Base-by-base conservation (phyloP, 2,888 invertebrate species). In the Watsonalla binaria region DNA sequence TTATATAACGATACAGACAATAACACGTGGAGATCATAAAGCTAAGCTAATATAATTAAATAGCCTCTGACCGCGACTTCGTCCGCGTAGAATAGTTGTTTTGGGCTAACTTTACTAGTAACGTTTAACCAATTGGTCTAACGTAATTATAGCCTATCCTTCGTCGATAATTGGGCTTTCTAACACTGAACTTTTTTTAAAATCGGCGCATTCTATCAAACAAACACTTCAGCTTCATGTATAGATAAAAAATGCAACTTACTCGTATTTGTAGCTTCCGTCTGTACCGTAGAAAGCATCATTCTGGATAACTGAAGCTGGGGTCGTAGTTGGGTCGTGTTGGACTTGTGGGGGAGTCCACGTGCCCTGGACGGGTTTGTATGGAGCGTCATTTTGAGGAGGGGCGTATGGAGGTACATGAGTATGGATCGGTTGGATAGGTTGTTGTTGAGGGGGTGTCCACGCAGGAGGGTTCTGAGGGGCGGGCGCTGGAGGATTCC, bases 201-300 rank as follows among this genome's bases (percentile, higher is more conserved):
- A 24, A 24, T 24, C 24, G 24, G 24, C 4, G 24, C 24, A 4
- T 24, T 24, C 24, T 2, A 24, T 1, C 24, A 11, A 42, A 42
- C 42, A 5, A 11, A 8, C 11, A 42, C 11, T 42, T 11, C 8
- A 11, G 11, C 5, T 51, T 47, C 45, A 33, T 24, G 48, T 47
- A 49, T 52, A 51, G 5, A 51, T 8, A 0, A 8, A 11, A 49
- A 54, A 58, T 58, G 53, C n/a, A 56, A 88, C 91, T 91, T 66
- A 92, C 92, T 91, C 91, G 65, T 90, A 92, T 78, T 82, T 90
- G 72, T 92, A 92, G 66, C 84, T 81, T 56, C 92, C 92, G 58
- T 92, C 84, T 11, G 86, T 85, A 50, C 90, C 90, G 48, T 72
- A 74, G 45, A 63, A 74, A 55, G 86, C 86, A 54, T 86, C 88